phyloP scores from a whole-genome alignment of 2,797 vertebrate genomes.

The Chaenodraco wilsoni region DNA sequence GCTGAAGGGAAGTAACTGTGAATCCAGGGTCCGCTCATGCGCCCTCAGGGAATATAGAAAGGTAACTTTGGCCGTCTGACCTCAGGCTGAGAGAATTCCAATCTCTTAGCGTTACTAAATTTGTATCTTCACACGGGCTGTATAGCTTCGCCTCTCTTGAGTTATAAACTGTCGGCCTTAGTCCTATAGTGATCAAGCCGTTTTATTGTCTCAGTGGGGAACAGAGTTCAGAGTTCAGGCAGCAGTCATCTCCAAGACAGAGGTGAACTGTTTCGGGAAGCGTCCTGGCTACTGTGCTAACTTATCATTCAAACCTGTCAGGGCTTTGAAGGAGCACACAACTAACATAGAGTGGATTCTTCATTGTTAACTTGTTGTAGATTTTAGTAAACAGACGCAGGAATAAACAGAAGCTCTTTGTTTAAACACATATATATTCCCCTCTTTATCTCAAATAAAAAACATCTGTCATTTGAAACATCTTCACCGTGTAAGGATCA shows the following conservation, averaged over 20 bases:
- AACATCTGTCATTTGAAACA: not conserved
- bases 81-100: constrained; percentile 81
- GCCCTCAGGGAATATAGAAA: constrained; percentile 68
- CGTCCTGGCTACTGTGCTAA: constrained; percentile 52
- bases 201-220: constrained; percentile 86
- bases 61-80: constrained; percentile 81
- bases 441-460: constrained; percentile 16
- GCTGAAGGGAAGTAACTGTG: constrained; percentile 61
- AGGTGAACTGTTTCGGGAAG: constrained; percentile 75
- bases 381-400: constrained; percentile 1
- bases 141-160: constrained; percentile 73
- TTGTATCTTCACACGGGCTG: constrained; percentile 76
- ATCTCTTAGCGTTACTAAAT: constrained; percentile 83
- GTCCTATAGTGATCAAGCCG: constrained; percentile 81
- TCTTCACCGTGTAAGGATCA: not conserved
- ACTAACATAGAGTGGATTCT: constrained; percentile 24
- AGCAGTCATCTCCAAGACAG: constrained; percentile 77
- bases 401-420: constrained; percentile 8
- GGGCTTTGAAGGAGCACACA: constrained; percentile 30
- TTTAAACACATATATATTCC: constrained; percentile 4
- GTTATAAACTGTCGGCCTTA: constrained; percentile 82
- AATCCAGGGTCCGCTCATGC: constrained; percentile 57
- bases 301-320: constrained; percentile 49
- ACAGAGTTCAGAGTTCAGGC: constrained; percentile 85
- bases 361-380: constrained; percentile 12